These are phyloP conservation scores for Labrus mixtus DNA, from an alignment of 2,113 vertebrate genomes.

Conservation along the genomic window DNA sequence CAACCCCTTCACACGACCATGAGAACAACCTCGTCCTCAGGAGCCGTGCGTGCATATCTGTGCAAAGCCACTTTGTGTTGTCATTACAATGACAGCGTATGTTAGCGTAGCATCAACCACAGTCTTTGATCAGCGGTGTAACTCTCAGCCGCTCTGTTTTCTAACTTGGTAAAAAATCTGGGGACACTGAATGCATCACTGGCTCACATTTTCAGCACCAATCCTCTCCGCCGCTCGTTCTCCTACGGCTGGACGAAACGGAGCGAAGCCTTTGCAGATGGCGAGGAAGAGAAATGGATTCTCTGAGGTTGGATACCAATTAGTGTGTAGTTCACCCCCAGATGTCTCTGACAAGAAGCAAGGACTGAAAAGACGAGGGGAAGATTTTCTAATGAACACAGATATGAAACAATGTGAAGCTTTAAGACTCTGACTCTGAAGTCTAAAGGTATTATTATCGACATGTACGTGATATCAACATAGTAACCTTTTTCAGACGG, in stretches of 20 bases:
- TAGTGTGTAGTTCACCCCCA: neutral
- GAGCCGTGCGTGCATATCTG: conserved; percentile 32
- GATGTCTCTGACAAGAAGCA: neutral
- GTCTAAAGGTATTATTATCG: too few species aligned
- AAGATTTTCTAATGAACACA: neutral
- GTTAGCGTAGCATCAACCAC: conserved; percentile 38
- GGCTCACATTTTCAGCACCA: neutral
- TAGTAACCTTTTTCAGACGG: too few species aligned
- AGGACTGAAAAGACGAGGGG: neutral
- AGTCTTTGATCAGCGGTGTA: conserved; percentile 45
- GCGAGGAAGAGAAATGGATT: neutral
- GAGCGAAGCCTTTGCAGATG: neutral
- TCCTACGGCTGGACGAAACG: neutral
- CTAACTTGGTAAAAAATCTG: conserved; percentile 14
- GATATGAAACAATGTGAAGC: too few species aligned
- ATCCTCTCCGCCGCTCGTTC: neutral
- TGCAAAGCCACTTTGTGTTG: conserved; percentile 43
- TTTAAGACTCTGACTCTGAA: too few species aligned
- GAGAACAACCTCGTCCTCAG: conserved; percentile 63
- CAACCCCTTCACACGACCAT: conserved; percentile 49
- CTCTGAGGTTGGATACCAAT: conserved; percentile 11
- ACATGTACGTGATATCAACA: too few species aligned
- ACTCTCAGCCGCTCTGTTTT: conserved; percentile 23
- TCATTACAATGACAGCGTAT: conserved; percentile 62
- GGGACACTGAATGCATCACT: conserved; percentile 4